phyloP scores from a whole-genome alignment of 2,888 invertebrate genomes.

The Pseudococcus viburni region DNA sequence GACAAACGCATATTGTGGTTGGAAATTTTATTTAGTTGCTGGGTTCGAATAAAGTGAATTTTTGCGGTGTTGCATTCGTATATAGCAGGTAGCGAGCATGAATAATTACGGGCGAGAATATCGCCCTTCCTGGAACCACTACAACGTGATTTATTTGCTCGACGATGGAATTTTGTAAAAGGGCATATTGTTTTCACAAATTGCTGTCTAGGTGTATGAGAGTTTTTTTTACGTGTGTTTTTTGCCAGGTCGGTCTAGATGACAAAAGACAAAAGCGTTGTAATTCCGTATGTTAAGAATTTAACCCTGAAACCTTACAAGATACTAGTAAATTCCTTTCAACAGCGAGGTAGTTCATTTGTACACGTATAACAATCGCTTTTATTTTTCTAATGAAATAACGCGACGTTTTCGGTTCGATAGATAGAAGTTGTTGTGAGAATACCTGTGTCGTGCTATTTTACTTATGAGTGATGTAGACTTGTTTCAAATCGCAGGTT shows the following conservation, averaged over 20 bases:
- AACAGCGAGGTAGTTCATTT: constrained; percentile 4
- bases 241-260: not conserved
- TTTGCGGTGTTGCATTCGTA: constrained; percentile 1
- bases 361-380: not conserved
- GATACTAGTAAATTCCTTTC: not conserved
- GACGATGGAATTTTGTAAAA: constrained; percentile 11
- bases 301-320: constrained; percentile 46
- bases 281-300: constrained; percentile 18
- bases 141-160: constrained; percentile 23
- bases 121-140: not conserved
- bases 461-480: not conserved
- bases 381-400: not conserved
- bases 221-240: not conserved
- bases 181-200: constrained; percentile 26
- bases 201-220: not conserved
- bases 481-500: not conserved
- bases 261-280: constrained; percentile 12
- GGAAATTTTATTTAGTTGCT: not conserved
- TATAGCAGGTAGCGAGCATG: not conserved
- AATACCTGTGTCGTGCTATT: not conserved
- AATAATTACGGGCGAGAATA: constrained; percentile 23
- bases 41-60: constrained; percentile 24
- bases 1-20: constrained; percentile 32
- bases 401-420: not conserved
- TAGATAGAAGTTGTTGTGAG: not conserved